phyloP scores from a whole-genome alignment of 2,888 invertebrate genomes.

The Andricus curvator region DNA sequence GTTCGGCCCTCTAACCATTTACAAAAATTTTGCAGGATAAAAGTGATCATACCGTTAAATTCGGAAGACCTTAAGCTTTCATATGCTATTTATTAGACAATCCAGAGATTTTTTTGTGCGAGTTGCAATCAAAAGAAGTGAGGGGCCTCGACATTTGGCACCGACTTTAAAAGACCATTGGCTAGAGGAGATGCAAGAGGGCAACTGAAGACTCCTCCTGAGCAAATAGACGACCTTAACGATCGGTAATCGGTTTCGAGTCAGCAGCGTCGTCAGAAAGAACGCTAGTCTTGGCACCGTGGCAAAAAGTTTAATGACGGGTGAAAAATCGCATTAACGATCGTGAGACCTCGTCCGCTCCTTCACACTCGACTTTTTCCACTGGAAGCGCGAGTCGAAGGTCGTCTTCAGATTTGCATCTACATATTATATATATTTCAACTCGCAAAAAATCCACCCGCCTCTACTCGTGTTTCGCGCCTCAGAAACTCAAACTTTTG shows the following conservation, averaged over 20 bases:
- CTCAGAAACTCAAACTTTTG: not conserved
- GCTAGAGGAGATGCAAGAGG: not conserved
- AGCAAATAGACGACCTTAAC: slow-evolving; percentile 60
- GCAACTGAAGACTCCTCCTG: slow-evolving; percentile 41
- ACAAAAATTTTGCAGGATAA: no score
- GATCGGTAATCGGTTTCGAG: slow-evolving; percentile 60
- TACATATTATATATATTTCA: slow-evolving; percentile 18
- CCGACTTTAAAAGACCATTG: not conserved
- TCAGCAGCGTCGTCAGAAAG: slow-evolving; percentile 57
- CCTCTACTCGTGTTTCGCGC: not conserved
- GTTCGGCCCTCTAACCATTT: no score
- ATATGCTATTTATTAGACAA: no score
- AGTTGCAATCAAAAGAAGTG: no score
- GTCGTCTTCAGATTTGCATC: slow-evolving; percentile 41
- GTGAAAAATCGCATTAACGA: slow-evolving; percentile 62
- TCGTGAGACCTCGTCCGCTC: slow-evolving; percentile 43
- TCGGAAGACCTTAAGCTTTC: no score
- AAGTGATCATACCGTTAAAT: no score
- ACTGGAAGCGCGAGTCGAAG: slow-evolving; percentile 47
- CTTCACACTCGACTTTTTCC: slow-evolving; percentile 41
- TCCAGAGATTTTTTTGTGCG: no score
- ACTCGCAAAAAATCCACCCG: not conserved
- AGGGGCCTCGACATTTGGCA: no score
- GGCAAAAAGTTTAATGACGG: slow-evolving; percentile 60
- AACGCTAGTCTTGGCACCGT: slow-evolving; percentile 41